Evolutionary conservation across 2,888 invertebrate genomes (phyloP).

Genomic region (Alcis repandata): DNA sequence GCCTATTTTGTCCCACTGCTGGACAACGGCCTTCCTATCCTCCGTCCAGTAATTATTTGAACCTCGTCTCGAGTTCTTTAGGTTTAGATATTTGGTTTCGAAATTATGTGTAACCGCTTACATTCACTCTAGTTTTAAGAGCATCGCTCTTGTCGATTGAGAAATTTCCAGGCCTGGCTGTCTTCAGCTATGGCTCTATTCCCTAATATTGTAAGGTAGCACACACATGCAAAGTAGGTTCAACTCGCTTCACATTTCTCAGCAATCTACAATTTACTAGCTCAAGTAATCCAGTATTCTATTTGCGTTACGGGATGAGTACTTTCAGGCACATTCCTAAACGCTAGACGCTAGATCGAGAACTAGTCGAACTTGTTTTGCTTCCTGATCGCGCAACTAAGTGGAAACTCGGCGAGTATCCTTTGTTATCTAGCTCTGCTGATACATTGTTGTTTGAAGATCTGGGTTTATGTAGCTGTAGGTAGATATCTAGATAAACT

Average conservation of each 20-base stretch:
- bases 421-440: constrained; percentile 41
- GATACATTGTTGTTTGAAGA: constrained; percentile 9
- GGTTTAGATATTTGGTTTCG: too few relatives aligned
- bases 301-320: constrained; percentile 40
- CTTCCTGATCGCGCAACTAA: constrained; percentile 70
- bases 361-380: constrained; percentile 68
- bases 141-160: too few relatives aligned
- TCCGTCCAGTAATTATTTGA: too few relatives aligned
- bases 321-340: constrained; percentile 50
- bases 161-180: too few relatives aligned
- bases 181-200: too few relatives aligned
- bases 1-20: too few relatives aligned
- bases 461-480: background rate
- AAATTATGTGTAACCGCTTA: too few relatives aligned
- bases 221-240: background rate
- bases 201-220: too few relatives aligned
- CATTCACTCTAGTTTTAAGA: too few relatives aligned
- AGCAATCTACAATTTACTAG: background rate
- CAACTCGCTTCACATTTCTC: background rate
- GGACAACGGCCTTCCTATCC: too few relatives aligned
- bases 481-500: background rate
- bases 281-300: constrained; percentile 40
- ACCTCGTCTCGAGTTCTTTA: too few relatives aligned
- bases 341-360: constrained; percentile 51
- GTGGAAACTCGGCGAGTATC: constrained; percentile 56